Percentiles rank a stretch among this genome's conserved stretches.
These are phyloP conservation scores for Corythornis cristatus DNA, from an alignment of 2,113 vertebrate species.

Conservation along the genomic window DNA sequence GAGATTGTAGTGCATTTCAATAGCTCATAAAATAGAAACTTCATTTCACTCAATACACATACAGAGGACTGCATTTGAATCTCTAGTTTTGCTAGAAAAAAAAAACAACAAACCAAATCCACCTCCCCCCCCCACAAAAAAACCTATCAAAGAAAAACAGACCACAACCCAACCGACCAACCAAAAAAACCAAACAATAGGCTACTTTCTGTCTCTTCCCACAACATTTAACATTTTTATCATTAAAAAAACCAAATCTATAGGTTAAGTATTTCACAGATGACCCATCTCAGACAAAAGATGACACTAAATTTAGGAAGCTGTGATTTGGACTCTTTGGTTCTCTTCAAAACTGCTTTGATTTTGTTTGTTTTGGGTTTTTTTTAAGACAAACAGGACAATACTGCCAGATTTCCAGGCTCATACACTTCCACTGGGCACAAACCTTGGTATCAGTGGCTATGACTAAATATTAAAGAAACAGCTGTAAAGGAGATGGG, in stretches of 20 bases:
- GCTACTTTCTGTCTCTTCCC: background rate
- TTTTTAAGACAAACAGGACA: background rate
- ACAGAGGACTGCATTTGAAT: background rate
- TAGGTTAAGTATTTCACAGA: background rate
- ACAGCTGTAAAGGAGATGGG: background rate
- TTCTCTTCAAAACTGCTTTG: too few species aligned
- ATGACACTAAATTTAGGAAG: too few species aligned
- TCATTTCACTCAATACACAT: background rate
- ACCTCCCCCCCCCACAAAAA: too few species aligned
- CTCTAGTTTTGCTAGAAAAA: background rate
- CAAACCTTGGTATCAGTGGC: background rate
- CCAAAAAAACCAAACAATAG: background rate
- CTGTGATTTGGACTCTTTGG: too few species aligned
- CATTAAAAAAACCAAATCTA: background rate
- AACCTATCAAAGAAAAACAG: background rate
- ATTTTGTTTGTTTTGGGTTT: too few species aligned
- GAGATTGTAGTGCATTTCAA: background rate
- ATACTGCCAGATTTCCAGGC: background rate
- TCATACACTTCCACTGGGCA: background rate
- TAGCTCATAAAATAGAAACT: background rate
- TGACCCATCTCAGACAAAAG: background rate
- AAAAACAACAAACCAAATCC: background rate
- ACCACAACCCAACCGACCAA: background rate
- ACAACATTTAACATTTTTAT: background rate
- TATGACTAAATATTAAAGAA: background rate